A percentile compares a stretch with the other conserved stretches of the same genome.
phyloP scores from a whole-genome alignment of 1,140 invertebrate species.

The Drosophila persimilis region DNA sequence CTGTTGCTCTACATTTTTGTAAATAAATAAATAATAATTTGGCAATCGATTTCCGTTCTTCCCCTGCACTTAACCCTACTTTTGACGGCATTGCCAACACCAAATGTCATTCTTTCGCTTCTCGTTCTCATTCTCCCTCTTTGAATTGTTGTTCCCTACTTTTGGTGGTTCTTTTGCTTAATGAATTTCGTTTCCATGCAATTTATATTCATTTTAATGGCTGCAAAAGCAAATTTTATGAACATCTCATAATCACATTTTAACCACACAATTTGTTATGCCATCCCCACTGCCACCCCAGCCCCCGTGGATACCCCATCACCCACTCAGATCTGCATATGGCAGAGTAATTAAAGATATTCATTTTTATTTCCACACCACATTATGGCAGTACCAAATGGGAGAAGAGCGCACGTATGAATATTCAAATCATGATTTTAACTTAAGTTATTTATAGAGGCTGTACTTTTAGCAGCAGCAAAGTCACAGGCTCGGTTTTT shows the following conservation, averaged over 20 bases:
- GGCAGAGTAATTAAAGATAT: slow-evolving; percentile 13
- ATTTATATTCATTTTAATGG: slow-evolving; percentile 69
- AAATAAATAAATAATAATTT: no score
- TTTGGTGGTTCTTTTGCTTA: slow-evolving; percentile 9
- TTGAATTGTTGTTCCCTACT: slow-evolving; percentile 17
- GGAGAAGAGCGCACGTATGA: no score
- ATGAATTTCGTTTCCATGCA: slow-evolving; percentile 63
- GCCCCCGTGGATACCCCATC: background rate
- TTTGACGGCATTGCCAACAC: no score
- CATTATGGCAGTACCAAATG: no score
- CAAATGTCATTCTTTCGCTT: background rate
- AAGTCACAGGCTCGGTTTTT: no score
- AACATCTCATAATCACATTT: slow-evolving; percentile 68
- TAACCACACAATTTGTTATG: slow-evolving; percentile 70
- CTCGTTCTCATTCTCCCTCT: background rate
- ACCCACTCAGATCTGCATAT: slow-evolving; percentile 4
- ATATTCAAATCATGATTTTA: no score
- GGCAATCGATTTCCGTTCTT: no score
- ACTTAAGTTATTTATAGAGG: no score
- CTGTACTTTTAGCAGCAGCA: no score
- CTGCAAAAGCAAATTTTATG: slow-evolving; percentile 72
- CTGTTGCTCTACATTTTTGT: no score
- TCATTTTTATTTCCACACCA: slow-evolving; percentile 4
- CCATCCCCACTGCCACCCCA: background rate
- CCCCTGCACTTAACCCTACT: no score